A percentile compares a stretch with the other conserved stretches of the same genome.
phyloP scores from a whole-genome alignment of 2,113 vertebrate genomes.

The Regulus satrapa region DNA sequence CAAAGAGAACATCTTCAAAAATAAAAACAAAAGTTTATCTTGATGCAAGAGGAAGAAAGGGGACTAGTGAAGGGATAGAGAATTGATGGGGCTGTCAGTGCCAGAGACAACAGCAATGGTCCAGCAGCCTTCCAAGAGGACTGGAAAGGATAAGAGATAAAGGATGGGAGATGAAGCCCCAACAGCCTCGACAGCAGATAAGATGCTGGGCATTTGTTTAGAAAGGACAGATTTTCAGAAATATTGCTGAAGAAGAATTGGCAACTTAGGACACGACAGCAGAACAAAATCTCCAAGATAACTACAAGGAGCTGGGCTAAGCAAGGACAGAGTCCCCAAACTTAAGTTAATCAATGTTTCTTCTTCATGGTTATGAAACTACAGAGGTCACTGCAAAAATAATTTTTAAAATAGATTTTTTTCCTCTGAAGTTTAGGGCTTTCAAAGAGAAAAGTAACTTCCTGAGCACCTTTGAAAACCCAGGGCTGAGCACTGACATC shows the following conservation, averaged over 20 bases:
- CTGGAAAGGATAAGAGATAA: conserved; percentile 8
- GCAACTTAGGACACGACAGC: neutral
- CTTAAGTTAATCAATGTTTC: neutral
- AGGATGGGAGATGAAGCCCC: neutral
- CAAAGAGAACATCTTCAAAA: neutral
- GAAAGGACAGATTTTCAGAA: neutral
- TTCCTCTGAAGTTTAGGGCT: neutral
- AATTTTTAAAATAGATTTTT: no score
- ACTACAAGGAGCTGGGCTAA: neutral
- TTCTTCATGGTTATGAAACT: neutral
- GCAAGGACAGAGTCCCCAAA: neutral
- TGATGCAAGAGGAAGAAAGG: neutral
- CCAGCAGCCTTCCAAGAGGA: neutral
- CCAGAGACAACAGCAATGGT: neutral
- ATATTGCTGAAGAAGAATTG: neutral
- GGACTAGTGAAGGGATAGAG: neutral
- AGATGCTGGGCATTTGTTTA: neutral
- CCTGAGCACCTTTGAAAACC: neutral
- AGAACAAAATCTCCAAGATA: neutral
- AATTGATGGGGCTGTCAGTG: neutral
- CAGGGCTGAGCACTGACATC: neutral
- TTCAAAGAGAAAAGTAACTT: conserved; percentile 6
- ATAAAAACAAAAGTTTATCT: neutral
- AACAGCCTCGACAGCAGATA: neutral
- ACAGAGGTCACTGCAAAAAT: neutral